Conservation (phyloP, 2,113 vertebrate genomes). For the Upupa epops region DNA sequence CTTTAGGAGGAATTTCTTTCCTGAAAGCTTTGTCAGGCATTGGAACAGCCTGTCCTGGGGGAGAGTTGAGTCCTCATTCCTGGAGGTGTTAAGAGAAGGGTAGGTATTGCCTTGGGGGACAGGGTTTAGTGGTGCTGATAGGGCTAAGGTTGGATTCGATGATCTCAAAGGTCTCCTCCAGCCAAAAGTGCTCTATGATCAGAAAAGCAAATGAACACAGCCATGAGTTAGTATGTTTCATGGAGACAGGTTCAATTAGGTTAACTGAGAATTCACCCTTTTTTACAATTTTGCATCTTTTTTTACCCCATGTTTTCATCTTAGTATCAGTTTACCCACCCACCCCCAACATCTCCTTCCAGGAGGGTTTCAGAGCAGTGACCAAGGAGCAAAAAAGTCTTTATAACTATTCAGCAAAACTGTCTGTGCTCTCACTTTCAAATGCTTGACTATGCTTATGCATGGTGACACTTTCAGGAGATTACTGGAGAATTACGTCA, state of each 20-base stretch:
- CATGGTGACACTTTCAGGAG: neutral
- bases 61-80: too few relatives aligned
- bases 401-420: neutral
- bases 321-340: neutral
- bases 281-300: neutral
- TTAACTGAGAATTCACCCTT: neutral
- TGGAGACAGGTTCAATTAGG: neutral
- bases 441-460: neutral
- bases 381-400: neutral
- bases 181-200: too few relatives aligned
- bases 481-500: neutral
- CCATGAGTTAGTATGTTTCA: neutral
- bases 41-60: too few relatives aligned
- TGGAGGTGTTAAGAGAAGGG: too few relatives aligned
- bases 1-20: too few relatives aligned
- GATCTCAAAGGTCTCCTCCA: too few relatives aligned
- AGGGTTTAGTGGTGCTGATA: too few relatives aligned
- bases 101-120: too few relatives aligned
- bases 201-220: neutral
- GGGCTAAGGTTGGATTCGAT: too few relatives aligned
- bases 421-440: neutral
- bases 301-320: neutral
- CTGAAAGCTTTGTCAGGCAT: too few relatives aligned
- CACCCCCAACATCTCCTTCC: neutral
- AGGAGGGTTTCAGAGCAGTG: neutral